Conservation (phyloP, 2,797 vertebrate genomes). For the Limnodromus scolopaceus region DNA sequence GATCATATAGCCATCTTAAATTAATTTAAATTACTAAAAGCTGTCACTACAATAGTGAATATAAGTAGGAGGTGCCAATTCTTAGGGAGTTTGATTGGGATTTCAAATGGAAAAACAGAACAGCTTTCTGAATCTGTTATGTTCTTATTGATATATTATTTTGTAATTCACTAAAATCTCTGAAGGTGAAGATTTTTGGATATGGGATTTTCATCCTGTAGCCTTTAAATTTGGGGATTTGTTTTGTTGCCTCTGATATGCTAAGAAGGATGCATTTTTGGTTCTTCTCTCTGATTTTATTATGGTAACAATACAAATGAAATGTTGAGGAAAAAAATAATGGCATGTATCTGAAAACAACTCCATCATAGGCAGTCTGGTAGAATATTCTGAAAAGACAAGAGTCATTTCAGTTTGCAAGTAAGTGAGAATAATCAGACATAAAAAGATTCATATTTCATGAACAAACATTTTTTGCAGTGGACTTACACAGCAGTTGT, state of each 20-base stretch:
- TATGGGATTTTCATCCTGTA: not conserved
- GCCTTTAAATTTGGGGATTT: not conserved
- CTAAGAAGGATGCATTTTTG: not conserved
- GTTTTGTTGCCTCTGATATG: not conserved
- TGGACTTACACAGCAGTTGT: rapidly evolving
- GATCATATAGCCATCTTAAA: not conserved
- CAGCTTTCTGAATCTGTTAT: not conserved
- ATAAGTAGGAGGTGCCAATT: not conserved
- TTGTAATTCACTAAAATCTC: not conserved
- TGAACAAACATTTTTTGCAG: not conserved
- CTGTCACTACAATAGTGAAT: not conserved
- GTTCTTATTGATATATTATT: not conserved
- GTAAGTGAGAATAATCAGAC: not conserved
- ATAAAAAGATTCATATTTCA: not conserved
- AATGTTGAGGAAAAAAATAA: not conserved
- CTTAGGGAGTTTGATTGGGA: rapidly evolving
- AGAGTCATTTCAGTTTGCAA: not conserved
- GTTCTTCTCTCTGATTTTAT: not conserved
- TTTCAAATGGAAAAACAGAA: not conserved
- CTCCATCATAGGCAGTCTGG: not conserved
- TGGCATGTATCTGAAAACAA: not conserved
- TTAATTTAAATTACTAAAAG: not conserved
- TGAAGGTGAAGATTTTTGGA: not conserved
- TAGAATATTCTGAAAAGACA: not conserved
- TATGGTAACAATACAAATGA: not conserved